Percentiles rank a stretch among this genome's conserved stretches.
These are phyloP conservation scores for Cerastis leucographa DNA, from an alignment of 2,888 invertebrate species.

Conservation along the genomic window DNA sequence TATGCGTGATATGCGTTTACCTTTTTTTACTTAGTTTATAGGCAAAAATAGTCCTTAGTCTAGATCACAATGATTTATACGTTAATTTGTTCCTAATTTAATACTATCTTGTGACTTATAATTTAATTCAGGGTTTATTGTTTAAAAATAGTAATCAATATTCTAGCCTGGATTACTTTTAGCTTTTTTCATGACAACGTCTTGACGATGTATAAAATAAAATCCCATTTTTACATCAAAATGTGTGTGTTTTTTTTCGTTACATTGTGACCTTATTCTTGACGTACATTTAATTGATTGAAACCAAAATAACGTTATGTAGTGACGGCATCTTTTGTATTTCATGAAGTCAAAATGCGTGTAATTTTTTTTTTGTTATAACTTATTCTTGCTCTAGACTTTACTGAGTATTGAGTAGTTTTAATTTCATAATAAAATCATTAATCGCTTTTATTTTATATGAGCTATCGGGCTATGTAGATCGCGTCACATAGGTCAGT, in stretches of 20 bases:
- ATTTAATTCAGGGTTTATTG: background rate
- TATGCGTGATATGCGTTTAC: background rate
- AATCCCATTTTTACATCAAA: too few species aligned
- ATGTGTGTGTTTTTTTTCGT: background rate
- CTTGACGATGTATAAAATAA: background rate
- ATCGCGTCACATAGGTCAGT: constrained; percentile 73
- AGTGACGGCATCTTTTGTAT: background rate
- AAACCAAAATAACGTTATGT: background rate
- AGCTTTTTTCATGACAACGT: background rate
- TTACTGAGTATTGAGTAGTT: constrained; percentile 28
- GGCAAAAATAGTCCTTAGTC: background rate
- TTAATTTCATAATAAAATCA: constrained; percentile 32
- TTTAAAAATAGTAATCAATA: background rate
- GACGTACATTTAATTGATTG: background rate
- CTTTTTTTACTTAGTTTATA: background rate
- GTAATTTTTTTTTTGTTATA: background rate
- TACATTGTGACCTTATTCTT: background rate
- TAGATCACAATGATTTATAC: background rate
- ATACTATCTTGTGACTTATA: background rate
- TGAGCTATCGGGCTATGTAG: constrained; percentile 53
- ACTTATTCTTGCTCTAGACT: background rate
- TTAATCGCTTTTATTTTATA: constrained; percentile 27
- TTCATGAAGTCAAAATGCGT: too few species aligned
- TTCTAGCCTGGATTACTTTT: background rate
- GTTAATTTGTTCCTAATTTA: background rate